Evolutionary conservation across 2,797 vertebrate genomes (phyloP).

Genomic region (Lophura swinhoii): DNA sequence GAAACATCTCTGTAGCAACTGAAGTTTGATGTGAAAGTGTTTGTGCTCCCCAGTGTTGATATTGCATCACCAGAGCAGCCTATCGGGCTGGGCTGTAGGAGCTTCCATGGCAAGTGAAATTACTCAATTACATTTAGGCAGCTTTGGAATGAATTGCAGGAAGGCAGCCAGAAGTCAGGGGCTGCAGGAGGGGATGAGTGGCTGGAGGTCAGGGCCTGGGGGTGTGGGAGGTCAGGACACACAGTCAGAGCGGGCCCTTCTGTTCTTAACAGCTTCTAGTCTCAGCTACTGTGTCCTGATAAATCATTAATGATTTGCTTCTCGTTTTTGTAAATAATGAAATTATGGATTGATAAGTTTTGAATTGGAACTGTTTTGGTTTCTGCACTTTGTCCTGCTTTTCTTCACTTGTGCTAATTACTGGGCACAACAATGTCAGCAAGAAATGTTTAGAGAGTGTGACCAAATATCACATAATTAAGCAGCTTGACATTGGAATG

Average conservation of each 20-base stretch:
- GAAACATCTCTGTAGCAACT: background rate
- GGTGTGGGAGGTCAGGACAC: background rate
- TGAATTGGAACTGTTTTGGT: background rate
- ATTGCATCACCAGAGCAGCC: background rate
- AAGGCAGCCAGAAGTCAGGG: background rate
- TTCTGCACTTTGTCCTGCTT: background rate
- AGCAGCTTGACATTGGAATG: constrained; percentile 74
- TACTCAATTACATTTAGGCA: background rate
- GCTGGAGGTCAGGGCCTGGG: background rate
- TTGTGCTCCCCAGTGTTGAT: background rate
- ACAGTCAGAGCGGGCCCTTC: background rate
- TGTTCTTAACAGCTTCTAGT: background rate
- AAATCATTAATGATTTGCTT: background rate
- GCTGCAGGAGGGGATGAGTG: background rate
- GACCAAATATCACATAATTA: constrained; percentile 66
- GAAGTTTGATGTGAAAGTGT: background rate
- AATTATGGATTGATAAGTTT: background rate
- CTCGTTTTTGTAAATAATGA: background rate
- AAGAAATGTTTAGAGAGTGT: constrained; percentile 58
- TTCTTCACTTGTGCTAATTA: constrained; percentile 44
- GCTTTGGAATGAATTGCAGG: background rate
- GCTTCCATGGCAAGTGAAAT: background rate
- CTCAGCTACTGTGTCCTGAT: background rate
- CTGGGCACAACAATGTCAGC: constrained; percentile 50
- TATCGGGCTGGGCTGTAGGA: fast-evolving